Percentiles rank a stretch among this genome's conserved stretches.
Conservation (phyloP, 2,888 invertebrate genomes). For the Gymnocheta viridis region DNA sequence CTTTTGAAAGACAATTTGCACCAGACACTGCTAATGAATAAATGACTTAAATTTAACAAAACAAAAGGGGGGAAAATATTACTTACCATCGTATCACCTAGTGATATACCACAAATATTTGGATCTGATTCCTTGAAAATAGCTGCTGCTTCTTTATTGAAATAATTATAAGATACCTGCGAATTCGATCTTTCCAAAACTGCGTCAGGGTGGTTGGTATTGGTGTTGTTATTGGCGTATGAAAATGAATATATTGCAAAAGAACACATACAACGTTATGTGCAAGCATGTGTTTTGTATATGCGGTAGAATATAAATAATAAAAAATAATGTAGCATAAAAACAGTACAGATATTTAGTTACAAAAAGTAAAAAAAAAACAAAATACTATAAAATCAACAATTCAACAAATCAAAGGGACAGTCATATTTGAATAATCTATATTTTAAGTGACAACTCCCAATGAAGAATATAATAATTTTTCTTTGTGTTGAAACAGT, state of each 20-base stretch:
- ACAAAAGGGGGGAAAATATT: background rate
- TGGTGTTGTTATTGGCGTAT: constrained; percentile 21
- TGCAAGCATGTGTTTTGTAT: constrained; percentile 57
- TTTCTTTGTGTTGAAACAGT: background rate
- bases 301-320: constrained; percentile 21
- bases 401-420: constrained; percentile 33
- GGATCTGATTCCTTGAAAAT: constrained; percentile 67
- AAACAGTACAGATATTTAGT: constrained; percentile 57
- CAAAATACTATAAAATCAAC: too few relatives aligned
- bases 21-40: background rate
- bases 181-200: constrained; percentile 94
- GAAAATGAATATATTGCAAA: constrained; percentile 54
- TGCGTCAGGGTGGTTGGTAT: constrained; percentile 76
- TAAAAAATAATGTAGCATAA: constrained; percentile 40
- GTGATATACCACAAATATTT: constrained; percentile 64
- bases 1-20: too few relatives aligned
- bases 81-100: constrained; percentile 68
- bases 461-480: constrained; percentile 60
- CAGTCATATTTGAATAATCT: background rate
- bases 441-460: constrained; percentile 41
- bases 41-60: background rate
- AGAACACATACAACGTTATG: constrained; percentile 54
- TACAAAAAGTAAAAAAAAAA: constrained; percentile 48
- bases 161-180: constrained; percentile 96
- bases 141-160: constrained; percentile 87